These are phyloP conservation scores for Acronicta leporina DNA, from an alignment of 2,888 invertebrate species.

Conservation along the genomic window DNA sequence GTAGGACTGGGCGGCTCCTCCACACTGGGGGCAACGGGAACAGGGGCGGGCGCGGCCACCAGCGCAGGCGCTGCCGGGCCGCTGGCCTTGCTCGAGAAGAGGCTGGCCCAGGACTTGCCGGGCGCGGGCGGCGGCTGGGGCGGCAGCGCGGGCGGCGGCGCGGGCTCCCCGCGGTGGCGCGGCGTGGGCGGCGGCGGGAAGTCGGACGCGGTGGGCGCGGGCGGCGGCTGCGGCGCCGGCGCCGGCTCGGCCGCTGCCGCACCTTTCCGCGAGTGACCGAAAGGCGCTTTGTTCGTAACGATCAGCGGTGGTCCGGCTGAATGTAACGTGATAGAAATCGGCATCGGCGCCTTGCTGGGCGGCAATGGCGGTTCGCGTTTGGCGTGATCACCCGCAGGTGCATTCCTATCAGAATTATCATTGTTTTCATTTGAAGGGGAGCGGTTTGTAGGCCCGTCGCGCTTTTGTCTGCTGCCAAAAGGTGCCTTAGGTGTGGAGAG, in stretches of 20 bases:
- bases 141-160: conserved; percentile 70
- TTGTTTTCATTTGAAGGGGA: conserved; percentile 77
- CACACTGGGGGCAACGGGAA: conserved; percentile 54
- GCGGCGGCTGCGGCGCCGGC: conserved; percentile 80
- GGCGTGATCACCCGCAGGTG: conserved; percentile 64
- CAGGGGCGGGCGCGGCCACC: conserved; percentile 56
- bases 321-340: conserved; percentile 85
- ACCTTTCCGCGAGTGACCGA: conserved; percentile 81
- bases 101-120: conserved; percentile 91
- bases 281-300: conserved; percentile 84
- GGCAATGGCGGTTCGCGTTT: conserved; percentile 81
- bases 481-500: conserved; percentile 83
- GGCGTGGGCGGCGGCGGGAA: conserved; percentile 86
- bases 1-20: conserved; percentile 79
- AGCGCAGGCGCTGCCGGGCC: conserved; percentile 54
- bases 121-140: conserved; percentile 81
- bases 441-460: conserved; percentile 77
- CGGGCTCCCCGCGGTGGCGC: conserved; percentile 77
- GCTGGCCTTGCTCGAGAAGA: conserved; percentile 86
- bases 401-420: conserved; percentile 67
- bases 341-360: conserved; percentile 85
- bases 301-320: conserved; percentile 83
- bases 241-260: conserved; percentile 71
- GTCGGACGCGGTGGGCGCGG: conserved; percentile 85
- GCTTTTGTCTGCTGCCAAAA: conserved; percentile 84